Evolutionary conservation across 2,113 vertebrate genomes (phyloP), one percentile per base, ranked within the genome.

Genomic region (Carollia perspicillata): DNA sequence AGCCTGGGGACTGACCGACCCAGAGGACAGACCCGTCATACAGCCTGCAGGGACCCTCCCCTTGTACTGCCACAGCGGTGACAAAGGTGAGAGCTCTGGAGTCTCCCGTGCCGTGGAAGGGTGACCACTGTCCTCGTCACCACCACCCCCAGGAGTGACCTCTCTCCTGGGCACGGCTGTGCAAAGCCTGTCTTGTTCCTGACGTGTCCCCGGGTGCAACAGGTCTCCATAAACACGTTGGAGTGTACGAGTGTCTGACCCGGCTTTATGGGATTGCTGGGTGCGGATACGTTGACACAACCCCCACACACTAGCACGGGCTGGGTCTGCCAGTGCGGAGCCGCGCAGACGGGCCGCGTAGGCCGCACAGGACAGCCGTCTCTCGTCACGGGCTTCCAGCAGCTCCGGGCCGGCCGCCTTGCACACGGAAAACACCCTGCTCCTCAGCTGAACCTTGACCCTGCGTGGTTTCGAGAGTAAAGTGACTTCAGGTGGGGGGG

Each of bases 191-290:
- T 42, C 72, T 75, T 37, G 37, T 42, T 58, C n/a, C 17, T 30
- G 6, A n/a, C 1, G 0, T 14, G 30, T 63, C 18, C 23, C 1
- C 1, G 14, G 40, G 5, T 26, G 51, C 20, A 5, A 17, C 33
- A 22, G 22, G 30, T 60, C 49, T 69, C 30, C 22, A 4, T 66
- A 20, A 26, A 1, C 22, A 40, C 47, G 14, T 65, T 33, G 23
- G 42, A 84, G 33, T 35, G 6, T 42, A 3, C 60, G 58, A 14
- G 14, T 6, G 23, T 28, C 37, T 30, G 35, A 79, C 16, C 79
- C 42, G 40, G 65, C 28, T 37, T 63, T 65, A 47, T 51, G 40
- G 23, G 49, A 17, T 44, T n/a, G 58, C 33, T 95, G 66, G 44
- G 33, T 71, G 80, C 26, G 68, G 44, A 69, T 37, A 18, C 17